A percentile compares a stretch with the other conserved stretches of the same genome.
These are phyloP conservation scores for Paralvinella palmiformis DNA, from an alignment of 1,140 invertebrate species.

Conservation along the genomic window DNA sequence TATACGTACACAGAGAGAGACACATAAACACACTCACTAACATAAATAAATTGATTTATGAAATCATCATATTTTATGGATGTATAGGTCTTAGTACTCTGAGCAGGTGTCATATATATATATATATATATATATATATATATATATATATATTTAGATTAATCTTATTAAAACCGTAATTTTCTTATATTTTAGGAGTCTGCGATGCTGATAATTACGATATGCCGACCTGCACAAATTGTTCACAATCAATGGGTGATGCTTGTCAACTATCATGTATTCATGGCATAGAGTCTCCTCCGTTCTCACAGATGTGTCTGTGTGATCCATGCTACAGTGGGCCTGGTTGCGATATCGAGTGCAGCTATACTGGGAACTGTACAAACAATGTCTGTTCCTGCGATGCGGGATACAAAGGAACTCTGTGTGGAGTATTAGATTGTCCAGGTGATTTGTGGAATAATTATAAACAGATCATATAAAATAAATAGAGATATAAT, in stretches of 20 bases:
- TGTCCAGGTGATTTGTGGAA: neutral
- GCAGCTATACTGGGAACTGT: slow-evolving; percentile 29
- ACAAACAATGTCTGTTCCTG: slow-evolving; percentile 37
- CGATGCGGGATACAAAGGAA: slow-evolving; percentile 41
- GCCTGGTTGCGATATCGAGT: slow-evolving; percentile 29
- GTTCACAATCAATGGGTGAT: slow-evolving; percentile 29
- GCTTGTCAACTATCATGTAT: slow-evolving; percentile 35
- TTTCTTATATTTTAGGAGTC: slow-evolving; percentile 20
- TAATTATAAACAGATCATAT: neutral
- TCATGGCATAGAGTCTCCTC: slow-evolving; percentile 29
- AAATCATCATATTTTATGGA: too few relatives aligned
- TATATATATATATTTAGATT: too few relatives aligned
- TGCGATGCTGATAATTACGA: slow-evolving; percentile 28
- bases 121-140: too few relatives aligned
- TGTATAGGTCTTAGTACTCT: too few relatives aligned
- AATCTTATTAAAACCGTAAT: slow-evolving; percentile 1
- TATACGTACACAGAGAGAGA: too few relatives aligned
- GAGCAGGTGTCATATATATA: too few relatives aligned
- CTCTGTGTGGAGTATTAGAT: slow-evolving; percentile 30
- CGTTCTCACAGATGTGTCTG: slow-evolving; percentile 27
- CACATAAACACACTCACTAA: too few relatives aligned
- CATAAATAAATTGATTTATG: too few relatives aligned
- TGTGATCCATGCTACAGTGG: slow-evolving; percentile 34
- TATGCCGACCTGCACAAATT: slow-evolving; percentile 34
- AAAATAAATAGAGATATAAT: neutral